Conservation (phyloP, 2,888 invertebrate genomes). For the Noctuana brunneofusca region DNA sequence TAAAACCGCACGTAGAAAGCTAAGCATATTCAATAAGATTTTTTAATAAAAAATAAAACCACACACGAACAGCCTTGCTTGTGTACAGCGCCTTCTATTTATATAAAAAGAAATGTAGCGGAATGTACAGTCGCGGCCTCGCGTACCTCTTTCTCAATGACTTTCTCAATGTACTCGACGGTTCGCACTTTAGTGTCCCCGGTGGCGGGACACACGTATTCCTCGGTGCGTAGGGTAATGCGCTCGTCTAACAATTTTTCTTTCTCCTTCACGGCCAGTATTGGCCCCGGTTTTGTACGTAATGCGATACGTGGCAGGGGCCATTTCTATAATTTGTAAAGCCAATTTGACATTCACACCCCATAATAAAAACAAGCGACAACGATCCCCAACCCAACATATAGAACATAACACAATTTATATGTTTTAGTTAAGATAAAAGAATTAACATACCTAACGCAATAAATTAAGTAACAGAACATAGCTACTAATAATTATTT, state of each 20-base stretch:
- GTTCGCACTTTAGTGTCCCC: constrained; percentile 94
- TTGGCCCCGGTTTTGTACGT: constrained; percentile 92
- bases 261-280: constrained; percentile 92
- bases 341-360: constrained; percentile 78
- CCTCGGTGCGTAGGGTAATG: constrained; percentile 94
- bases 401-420: constrained; percentile 11
- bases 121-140: constrained; percentile 67
- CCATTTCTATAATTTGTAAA: constrained; percentile 83
- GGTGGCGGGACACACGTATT: constrained; percentile 92
- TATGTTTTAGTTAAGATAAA: constrained; percentile 44
- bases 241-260: constrained; percentile 95
- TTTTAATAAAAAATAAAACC: constrained; percentile 51
- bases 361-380: constrained; percentile 65
- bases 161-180: constrained; percentile 96
- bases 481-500: constrained; percentile 2
- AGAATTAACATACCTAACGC: constrained; percentile 30
- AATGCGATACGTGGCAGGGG: constrained; percentile 93
- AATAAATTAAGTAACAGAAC: background rate
- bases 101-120: constrained; percentile 50
- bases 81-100: constrained; percentile 71
- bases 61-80: constrained; percentile 74
- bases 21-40: constrained; percentile 68
- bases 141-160: constrained; percentile 96
- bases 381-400: constrained; percentile 53
- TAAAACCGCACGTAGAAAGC: constrained; percentile 67